Conservation (phyloP, 2,888 invertebrate genomes). For the Chironomus riparius region DNA sequence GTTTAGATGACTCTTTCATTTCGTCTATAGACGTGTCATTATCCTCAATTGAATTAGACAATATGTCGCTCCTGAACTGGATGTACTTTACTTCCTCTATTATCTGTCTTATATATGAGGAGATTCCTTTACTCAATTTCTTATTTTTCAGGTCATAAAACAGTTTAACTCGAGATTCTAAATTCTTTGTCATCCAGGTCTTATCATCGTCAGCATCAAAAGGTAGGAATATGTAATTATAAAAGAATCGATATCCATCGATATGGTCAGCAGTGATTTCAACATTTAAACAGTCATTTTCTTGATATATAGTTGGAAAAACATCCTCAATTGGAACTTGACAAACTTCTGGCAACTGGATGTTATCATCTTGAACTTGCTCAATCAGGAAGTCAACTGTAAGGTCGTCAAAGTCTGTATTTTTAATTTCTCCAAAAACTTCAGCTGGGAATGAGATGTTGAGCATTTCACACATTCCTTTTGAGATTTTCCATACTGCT, state of each 20-base stretch:
- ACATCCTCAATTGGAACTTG: conserved; percentile 48
- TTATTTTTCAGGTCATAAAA: conserved; percentile 51
- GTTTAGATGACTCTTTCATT: conserved; percentile 32
- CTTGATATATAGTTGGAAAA: conserved; percentile 50
- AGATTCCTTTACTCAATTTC: conserved; percentile 44
- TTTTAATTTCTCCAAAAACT: conserved; percentile 48
- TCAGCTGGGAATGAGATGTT: conserved; percentile 51
- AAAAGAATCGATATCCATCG: conserved; percentile 52
- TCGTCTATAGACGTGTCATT: conserved; percentile 32
- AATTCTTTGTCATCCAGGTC: conserved; percentile 48
- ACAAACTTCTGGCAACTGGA: conserved; percentile 48
- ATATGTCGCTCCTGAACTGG: conserved; percentile 42
- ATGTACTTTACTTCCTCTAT: conserved; percentile 48
- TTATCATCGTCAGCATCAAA: conserved; percentile 52
- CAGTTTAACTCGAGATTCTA: conserved; percentile 47
- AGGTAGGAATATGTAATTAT: conserved; percentile 51
- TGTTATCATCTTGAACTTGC: conserved; percentile 50
- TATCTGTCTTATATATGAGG: conserved; percentile 46
- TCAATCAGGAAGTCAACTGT: conserved; percentile 46
- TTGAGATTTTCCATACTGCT: conserved; percentile 54
- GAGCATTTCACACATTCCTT: conserved; percentile 48
- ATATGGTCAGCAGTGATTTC: conserved; percentile 48
- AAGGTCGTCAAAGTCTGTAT: conserved; percentile 44
- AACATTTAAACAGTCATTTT: conserved; percentile 45
- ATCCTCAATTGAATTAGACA: conserved; percentile 41